Base-by-base conservation (phyloP, 2,113 vertebrate genomes). In the Hemibagrus wyckioides region DNA sequence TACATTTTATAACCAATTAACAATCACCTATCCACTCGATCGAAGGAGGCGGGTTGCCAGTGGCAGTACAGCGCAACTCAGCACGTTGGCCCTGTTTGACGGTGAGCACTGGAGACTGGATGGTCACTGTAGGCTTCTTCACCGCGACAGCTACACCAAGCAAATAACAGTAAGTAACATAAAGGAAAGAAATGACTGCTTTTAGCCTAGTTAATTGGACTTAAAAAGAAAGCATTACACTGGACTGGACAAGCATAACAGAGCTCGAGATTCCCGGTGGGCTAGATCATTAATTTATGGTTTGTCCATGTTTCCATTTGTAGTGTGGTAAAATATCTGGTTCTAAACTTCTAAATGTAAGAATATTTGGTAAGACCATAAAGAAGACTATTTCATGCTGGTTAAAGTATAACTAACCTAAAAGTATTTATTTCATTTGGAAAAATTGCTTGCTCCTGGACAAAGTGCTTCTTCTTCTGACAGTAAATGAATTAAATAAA, bases 21-120 rank as follows among this genome's bases (percentile, higher is more conserved):
- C 6, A 17, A 28, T 90, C 93, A 99, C 98, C 97, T 81, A 95
- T 96, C 98, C 98, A 99, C 92, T 99, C 96, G 0, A 98, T 85
- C 28, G 93, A 94, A 56, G 98, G 97, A 0, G 87, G 73, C 6
- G 98, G 98, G 93, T 88, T 97, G 2, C 98, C 98, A 0, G 96
- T 96, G 77, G 90, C 97, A 0, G 96, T 92, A 85, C 98, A 99
- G 91, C 92, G 97, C 85, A 99, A 97, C 94, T 98, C 97, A 0
- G 97, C 98, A 0, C 92, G 71, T 88, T 97, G 96, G 28, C 98
- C 98, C 0, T 94, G 94, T 84, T 96, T 95, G 92, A 97, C 94
- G 0, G 95, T 98, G 91, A 98, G 96, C 90, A 97, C 95, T 0
- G 96, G 92, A 0, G 98, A 97, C 83, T 95, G 95, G 90, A 97